These are phyloP conservation scores for Notodonta ziczac DNA, from an alignment of 2,888 invertebrate species.

Conservation along the genomic window DNA sequence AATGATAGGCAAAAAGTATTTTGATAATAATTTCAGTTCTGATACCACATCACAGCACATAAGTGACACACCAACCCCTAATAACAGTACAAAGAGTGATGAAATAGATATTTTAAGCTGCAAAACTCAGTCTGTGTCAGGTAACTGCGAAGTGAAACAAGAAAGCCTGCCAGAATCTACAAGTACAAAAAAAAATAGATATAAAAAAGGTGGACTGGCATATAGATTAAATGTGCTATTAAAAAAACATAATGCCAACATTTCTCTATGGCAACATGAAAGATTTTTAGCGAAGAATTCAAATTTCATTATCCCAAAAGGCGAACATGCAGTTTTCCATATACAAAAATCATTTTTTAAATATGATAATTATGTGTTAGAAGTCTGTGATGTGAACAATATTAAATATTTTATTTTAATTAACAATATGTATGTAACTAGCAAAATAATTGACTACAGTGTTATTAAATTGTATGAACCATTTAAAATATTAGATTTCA, in stretches of 20 bases:
- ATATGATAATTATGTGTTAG: slow-evolving; percentile 64
- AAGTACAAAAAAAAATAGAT: slow-evolving; percentile 59
- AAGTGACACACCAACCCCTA: slow-evolving; percentile 60
- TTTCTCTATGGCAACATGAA: slow-evolving; percentile 84
- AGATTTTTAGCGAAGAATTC: slow-evolving; percentile 73
- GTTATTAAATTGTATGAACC: slow-evolving; percentile 69
- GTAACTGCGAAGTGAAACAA: slow-evolving; percentile 18
- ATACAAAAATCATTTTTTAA: slow-evolving; percentile 57
- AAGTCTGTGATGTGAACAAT: slow-evolving; percentile 50
- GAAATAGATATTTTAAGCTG: slow-evolving; percentile 60
- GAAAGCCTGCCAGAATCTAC: slow-evolving; percentile 11
- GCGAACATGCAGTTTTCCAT: slow-evolving; percentile 52
- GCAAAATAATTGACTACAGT: slow-evolving; percentile 44
- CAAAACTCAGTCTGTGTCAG: slow-evolving; percentile 42
- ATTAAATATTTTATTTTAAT: slow-evolving; percentile 58
- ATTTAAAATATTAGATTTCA: slow-evolving; percentile 50
- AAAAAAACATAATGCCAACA: slow-evolving; percentile 72
- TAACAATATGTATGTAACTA: slow-evolving; percentile 54
- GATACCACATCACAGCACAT: slow-evolving; percentile 62
- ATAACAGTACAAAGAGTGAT: slow-evolving; percentile 54
- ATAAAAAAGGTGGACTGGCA: slow-evolving; percentile 78
- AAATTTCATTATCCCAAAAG: slow-evolving; percentile 69
- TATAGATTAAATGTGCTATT: slow-evolving; percentile 68
- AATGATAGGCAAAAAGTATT: slow-evolving; percentile 61
- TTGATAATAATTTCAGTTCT: slow-evolving; percentile 66